These are phyloP conservation scores for Psammodynastes pulverulentus DNA, from an alignment of 2,113 vertebrate species.

Conservation along the genomic window DNA sequence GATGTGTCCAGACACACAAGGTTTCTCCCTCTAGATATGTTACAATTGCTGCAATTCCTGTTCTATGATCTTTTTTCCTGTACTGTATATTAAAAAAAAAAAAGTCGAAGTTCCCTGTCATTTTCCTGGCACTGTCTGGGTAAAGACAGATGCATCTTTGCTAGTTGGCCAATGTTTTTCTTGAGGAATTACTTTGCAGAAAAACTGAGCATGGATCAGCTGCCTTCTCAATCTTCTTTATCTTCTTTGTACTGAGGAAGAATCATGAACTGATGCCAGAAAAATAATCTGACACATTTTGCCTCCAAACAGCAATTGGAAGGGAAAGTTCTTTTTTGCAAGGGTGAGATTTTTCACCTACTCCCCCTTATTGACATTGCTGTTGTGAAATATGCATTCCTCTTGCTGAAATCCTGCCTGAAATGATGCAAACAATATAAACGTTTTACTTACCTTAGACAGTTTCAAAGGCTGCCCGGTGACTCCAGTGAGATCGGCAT, in stretches of 20 bases:
- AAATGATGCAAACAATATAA: neutral
- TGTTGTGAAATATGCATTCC: neutral
- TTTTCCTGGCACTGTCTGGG: neutral
- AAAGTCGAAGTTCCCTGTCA: neutral
- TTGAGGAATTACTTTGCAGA: neutral
- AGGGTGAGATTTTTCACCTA: neutral
- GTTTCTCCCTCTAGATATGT: neutral
- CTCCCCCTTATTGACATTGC: neutral
- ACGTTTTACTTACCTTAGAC: constrained; percentile 72
- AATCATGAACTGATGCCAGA: neutral
- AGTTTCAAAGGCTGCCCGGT: constrained; percentile 65
- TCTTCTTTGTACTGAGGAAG: neutral
- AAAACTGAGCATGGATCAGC: neutral
- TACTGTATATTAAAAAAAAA: neutral
- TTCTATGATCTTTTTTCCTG: neutral
- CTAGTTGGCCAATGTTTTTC: neutral
- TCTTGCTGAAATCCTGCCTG: neutral
- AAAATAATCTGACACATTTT: neutral
- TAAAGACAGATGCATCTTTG: neutral
- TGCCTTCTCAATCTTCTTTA: neutral
- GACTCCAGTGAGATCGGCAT: constrained; percentile 79
- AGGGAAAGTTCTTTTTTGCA: neutral
- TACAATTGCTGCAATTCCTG: neutral
- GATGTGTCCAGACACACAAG: neutral
- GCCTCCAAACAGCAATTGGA: neutral